phyloP scores from a whole-genome alignment of 1,140 invertebrate species.

The Macrostomum lignano region DNA sequence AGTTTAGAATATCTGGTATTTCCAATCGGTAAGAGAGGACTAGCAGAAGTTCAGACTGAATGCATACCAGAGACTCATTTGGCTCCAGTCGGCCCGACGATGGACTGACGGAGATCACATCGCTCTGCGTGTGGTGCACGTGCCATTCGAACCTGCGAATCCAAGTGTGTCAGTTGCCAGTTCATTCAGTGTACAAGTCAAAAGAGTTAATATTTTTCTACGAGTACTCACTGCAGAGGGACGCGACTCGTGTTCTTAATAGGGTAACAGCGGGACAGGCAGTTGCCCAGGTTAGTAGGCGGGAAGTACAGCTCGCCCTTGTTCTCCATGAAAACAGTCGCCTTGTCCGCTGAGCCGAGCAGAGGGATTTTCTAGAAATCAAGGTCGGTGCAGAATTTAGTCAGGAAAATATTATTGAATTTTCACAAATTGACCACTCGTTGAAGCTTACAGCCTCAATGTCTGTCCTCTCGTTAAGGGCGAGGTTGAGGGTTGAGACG shows the following conservation, averaged over 20 bases:
- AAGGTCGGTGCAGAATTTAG: slow-evolving; percentile 4
- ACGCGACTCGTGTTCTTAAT: slow-evolving; percentile 22
- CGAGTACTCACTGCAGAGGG: slow-evolving; percentile 12
- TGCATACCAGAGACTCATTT: slow-evolving; percentile 20
- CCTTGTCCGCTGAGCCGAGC: slow-evolving; percentile 16
- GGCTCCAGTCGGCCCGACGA: slow-evolving; percentile 17
- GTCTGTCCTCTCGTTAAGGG: too few relatives aligned
- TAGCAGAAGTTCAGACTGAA: neutral
- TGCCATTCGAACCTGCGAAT: slow-evolving; percentile 23
- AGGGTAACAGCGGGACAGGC: slow-evolving; percentile 13
- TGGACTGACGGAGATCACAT: slow-evolving; percentile 16
- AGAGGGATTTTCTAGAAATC: slow-evolving; percentile 13
- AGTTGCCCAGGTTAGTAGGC: slow-evolving; percentile 19
- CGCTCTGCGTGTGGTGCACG: slow-evolving; percentile 13
- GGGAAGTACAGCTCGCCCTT: slow-evolving; percentile 21
- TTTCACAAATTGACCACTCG: too few relatives aligned
- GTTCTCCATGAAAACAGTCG: slow-evolving; percentile 16
- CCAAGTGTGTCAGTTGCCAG: too few relatives aligned
- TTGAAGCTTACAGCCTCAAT: too few relatives aligned
- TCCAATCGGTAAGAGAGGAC: neutral
- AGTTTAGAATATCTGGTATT: neutral
- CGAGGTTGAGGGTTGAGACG: too few relatives aligned
- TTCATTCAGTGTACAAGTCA: slow-evolving; percentile 4
- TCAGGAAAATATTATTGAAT: too few relatives aligned
- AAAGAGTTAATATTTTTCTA: slow-evolving; percentile 4